Base-by-base conservation (phyloP, 2,888 invertebrate species). In the Harmothoe impar region DNA sequence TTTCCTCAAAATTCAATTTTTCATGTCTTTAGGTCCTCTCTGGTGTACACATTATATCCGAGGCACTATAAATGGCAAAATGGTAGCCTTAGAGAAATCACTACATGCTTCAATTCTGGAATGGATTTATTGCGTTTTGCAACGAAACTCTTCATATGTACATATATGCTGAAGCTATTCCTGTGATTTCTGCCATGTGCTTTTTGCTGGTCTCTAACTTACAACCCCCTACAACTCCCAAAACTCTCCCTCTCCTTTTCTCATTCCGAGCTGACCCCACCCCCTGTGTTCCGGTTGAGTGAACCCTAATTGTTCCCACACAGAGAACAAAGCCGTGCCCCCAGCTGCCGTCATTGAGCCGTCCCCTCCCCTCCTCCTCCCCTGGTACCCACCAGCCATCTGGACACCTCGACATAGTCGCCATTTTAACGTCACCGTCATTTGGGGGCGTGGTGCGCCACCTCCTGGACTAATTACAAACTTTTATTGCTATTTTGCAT, bases 401-500 rank as follows among this genome's bases (percentile, higher is more conserved):
- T 81, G 81, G 81, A 33, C 81, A 33, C 35, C 81, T 7, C 33
- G 1, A 10, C 3, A 43, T 35, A 1, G 3, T 12, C 81, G 81
- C 81, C 81, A 81, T 81, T n/a, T 81, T 43, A 81, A 15, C 15
- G 29, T 72, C 81, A 33, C 81, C 43, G 35, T 25, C 43, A 43
- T 62, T 5, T 31, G 77, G 25, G 72, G 72, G 72, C 72, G 72
- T 33, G 84, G 43, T 35, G 33, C 25, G 54, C 86, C 86, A 86
- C 86, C 86, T 54, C 15, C 25, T 29, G 56, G 54, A 56, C 62
- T 89, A 68, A 89, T 68, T 89, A 68, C 62, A 33, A 89, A 89
- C 68, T 43, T 89, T 89, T 89, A 89, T 89, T 89, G 89, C 89
- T 68, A 56, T 89, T 89, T 89, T 89, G 89, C 89, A 33, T 89